These are phyloP conservation scores for Jaculus jaculus DNA, from an alignment of 2,113 vertebrate species.

Conservation along the genomic window DNA sequence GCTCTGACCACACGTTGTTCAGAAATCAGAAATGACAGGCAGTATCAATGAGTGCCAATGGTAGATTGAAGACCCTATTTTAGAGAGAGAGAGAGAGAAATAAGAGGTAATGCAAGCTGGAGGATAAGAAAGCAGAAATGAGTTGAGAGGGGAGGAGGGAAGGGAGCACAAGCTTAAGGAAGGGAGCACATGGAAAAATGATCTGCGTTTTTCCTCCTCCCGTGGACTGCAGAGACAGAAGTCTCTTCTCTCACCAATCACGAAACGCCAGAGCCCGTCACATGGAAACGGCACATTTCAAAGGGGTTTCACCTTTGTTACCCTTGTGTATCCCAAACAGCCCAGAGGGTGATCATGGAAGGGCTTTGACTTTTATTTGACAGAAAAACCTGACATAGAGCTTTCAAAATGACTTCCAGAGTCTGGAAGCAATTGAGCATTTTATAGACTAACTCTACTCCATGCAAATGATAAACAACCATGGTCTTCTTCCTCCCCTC, in stretches of 20 bases:
- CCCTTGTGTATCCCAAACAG: not conserved
- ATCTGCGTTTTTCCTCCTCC: not conserved
- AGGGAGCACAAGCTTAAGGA: not conserved
- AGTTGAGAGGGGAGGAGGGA: not conserved
- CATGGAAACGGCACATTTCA: not conserved
- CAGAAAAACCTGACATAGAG: not conserved
- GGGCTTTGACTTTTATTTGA: constrained; percentile 34
- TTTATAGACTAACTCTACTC: constrained; percentile 7
- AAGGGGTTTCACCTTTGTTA: not conserved
- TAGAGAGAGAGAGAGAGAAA: not conserved
- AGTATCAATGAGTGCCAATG: not conserved
- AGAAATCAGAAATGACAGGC: not conserved
- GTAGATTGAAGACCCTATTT: not conserved
- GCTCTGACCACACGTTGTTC: not conserved
- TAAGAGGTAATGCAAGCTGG: not conserved
- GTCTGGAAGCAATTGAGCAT: not conserved
- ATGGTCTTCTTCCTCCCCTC: not conserved
- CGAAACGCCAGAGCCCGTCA: not conserved
- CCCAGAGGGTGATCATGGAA: not conserved
- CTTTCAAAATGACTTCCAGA: constrained; percentile 33
- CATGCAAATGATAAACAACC: not conserved
- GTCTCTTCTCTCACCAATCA: not conserved
- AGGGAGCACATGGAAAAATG: fast-evolving
- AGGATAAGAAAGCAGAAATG: not conserved
- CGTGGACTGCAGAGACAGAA: not conserved